Base-by-base conservation (phyloP, 2,888 invertebrate species). In the Alentia gelatinosa region DNA sequence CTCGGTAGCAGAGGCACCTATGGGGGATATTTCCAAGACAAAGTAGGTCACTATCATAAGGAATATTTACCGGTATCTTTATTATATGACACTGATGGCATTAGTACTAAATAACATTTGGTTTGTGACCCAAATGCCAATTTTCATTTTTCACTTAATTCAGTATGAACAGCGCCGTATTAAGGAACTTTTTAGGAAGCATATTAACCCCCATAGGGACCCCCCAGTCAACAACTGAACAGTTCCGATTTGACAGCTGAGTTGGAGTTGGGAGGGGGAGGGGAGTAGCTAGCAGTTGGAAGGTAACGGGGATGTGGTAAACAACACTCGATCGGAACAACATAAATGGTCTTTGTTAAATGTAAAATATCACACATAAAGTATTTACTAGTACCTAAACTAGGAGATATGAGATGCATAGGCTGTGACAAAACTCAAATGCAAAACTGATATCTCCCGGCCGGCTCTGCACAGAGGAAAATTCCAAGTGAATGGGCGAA, bases 211-310 rank as follows among this genome's bases (percentile, higher is more conserved):
- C 86, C 86, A 86, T 47, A 26, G 9, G 86, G 26, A 5, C 86
- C 86, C 35, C 86, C 86, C 86, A 86, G 86, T 86, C 86, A 86
- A 86, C 83, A 40, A 74, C 74, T 74, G 12, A 9, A n/a, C 74
- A 74, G 26, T 74, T 7, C 79, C 37, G 5, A 86, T 30, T 42
- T 42, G 86, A 42, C 86, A 86, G 86, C 86, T 86, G 86, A 42
- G 86, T 47, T 12, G 37, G 12, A 23, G 23, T 19, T 19, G 56
- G 56, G 56, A 56, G 56, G 56, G 56, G 19, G 56, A 19, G 56
- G 1, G 19, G 19, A 56, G 56, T n/a, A 56, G 19, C n/a, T n/a
- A n/a, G n/a, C n/a, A n/a, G n/a, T n/a, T n/a, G n/a, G n/a, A n/a
- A n/a, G n/a, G n/a, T n/a, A n/a, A 19, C 56, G 56, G 56, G 56